Conservation (phyloP, 2,113 vertebrate species). For the Gorilla gorilla region DNA sequence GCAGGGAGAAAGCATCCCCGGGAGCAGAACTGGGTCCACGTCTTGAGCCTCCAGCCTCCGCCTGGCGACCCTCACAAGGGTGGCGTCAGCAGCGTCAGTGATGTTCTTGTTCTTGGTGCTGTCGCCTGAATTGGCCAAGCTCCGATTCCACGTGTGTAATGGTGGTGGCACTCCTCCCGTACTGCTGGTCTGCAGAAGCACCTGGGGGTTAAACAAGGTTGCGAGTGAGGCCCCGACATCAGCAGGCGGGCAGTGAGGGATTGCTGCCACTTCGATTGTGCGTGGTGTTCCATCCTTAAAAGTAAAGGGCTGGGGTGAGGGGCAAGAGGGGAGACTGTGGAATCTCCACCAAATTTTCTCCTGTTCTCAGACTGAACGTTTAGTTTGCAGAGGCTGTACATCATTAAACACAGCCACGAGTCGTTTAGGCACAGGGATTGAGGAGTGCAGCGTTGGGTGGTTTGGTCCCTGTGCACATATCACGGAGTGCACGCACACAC, state of each 20-base stretch:
- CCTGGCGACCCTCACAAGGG: too few species aligned
- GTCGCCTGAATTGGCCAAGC: background rate
- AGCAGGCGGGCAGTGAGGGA: background rate
- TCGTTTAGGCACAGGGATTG: too few species aligned
- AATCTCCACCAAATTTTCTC: background rate
- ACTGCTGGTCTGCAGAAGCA: background rate
- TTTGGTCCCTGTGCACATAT: background rate
- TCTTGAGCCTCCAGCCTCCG: background rate
- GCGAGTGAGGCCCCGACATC: background rate
- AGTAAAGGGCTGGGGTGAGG: background rate
- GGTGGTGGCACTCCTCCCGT: too few species aligned
- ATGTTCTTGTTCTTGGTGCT: too few species aligned
- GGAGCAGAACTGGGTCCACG: background rate
- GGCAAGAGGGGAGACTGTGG: background rate
- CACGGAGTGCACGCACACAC: background rate
- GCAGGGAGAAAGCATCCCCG: background rate
- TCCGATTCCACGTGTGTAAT: too few species aligned
- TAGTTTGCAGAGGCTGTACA: background rate
- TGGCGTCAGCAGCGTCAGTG: too few species aligned
- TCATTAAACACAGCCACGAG: background rate
- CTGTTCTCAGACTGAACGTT: background rate
- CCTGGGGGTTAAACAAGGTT: too few species aligned
- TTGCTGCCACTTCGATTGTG: background rate
- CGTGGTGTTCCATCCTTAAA: background rate
- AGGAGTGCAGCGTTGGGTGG: too few species aligned